Base-by-base conservation (phyloP, 1,140 invertebrate species). In the Rhopalosiphum maidis region DNA sequence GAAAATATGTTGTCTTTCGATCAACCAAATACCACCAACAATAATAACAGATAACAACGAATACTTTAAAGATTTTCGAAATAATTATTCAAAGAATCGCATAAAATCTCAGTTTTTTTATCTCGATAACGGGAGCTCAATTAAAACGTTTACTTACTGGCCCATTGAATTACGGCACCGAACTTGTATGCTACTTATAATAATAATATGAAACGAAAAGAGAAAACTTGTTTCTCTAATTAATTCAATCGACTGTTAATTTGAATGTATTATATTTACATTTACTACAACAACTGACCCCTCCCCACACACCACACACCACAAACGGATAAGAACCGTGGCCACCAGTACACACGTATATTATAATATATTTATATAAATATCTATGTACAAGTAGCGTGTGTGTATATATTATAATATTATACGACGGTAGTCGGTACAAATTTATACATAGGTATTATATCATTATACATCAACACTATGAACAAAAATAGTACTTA, bases 231-330 rank as follows among this genome's bases (percentile, higher is more conserved):
- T 55, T 37, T 35, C 7, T 43, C 89, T 90, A 68, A 90, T 90
- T 90, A 60, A 68, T 90, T 90, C 54, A 43, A 43, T 90, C 37
- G 55, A 90, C 54, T 43, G 89, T 90, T 90, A 68, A 90, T 68
- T 90, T 68, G 60, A 90, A 90, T 25, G 37, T 37, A 90, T 60
- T 90, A 68, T 90, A 68, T 90, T 90, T 90, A 60, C 15, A 55
- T 89, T 55, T 55, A 54, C 46, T n/a, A 9, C 88, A 21, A 89
- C 48, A 23, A 87, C 48, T 43, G 83, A 23, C 2, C 30, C 86
- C 46, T 46, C 1, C 30, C n/a, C 35, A n/a, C 86, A 23, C 37
- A 23, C 22, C 37, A 48, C 46, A 35, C 35, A 11, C 21, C 25
- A 35, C 30, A 2, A 21, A 88, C n/a, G 4, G 60, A 77, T n/a